Evolutionary conservation across 92 coral and sea anemone species (phyloP), one percentile per base, ranked within the genome.

Genomic region (Phenganax marumi): DNA sequence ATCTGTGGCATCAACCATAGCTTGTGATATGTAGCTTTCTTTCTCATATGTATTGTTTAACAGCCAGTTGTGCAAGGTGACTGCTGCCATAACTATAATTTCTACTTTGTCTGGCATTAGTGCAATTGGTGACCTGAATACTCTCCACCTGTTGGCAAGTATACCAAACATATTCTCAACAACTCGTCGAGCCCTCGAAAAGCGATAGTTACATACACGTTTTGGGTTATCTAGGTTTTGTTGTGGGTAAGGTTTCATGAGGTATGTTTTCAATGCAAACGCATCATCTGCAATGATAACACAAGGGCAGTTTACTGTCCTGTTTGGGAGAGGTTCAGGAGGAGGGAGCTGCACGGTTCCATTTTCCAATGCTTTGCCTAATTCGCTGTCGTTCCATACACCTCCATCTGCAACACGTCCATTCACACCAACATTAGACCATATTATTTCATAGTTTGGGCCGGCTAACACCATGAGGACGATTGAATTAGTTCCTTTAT

Each of bases 151-250:
- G 52, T 78, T 85, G 64, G 80, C 75, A 68, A 68, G 80, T 76
- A 78, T 61, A 52, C 80, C 84, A 85, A 85, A 78, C 57, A 79
- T 79, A 79, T 85, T 85, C 82, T 78, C 84, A 19, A 85, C 88
- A 47, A 76, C 69, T 84, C 77, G 68, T 26, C 80, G 58, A 50
- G 86, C 86, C 26, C 81, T 68, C 55, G 81, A 73, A 57, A 83
- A 83, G 22, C 61, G 63, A 57, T 83, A 83, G 83, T 71, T 51
- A 74, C 86, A 83, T 22, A 83, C 73, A 55, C 66, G 88, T 47
- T 73, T 78, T 79, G 69, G 69, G 43, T 63, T 63, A 63, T 63
- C 69, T 70, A 86, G 70, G 73, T 86, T 77, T 86, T 80, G 46
- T 58, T 73, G 60, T 16, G 87, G 83, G 70, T 73, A 84, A 70